A percentile compares a stretch with the other conserved stretches of the same genome.
Evolutionary conservation across 2,113 vertebrate genomes (phyloP).

Genomic region (Atrichornis clamosus): DNA sequence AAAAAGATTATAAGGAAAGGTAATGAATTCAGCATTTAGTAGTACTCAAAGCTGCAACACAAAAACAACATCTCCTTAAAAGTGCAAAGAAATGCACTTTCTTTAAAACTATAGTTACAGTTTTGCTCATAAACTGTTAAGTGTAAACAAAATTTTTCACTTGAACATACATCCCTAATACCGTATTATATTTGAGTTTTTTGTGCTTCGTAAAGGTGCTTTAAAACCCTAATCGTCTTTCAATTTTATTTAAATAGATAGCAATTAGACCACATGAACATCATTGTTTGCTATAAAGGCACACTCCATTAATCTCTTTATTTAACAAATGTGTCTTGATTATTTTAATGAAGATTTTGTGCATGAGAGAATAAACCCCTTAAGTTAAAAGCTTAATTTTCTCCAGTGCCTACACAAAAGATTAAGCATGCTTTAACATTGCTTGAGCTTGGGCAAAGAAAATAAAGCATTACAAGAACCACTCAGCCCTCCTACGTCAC

Average conservation of each 20-base stretch:
- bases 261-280: background rate
- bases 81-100: background rate
- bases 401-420: background rate
- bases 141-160: background rate
- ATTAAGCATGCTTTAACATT: background rate
- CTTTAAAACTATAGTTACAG: background rate
- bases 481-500: background rate
- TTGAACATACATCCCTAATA: background rate
- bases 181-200: background rate
- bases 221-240: background rate
- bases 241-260: background rate
- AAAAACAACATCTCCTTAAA: constrained; percentile 11
- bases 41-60: constrained; percentile 21
- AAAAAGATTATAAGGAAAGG: constrained; percentile 28
- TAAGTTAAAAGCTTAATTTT: background rate
- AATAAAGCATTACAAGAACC: background rate
- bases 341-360: background rate
- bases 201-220: background rate
- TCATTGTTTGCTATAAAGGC: background rate
- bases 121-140: background rate
- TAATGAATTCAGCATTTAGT: constrained; percentile 37
- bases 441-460: background rate
- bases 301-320: background rate
- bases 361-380: background rate
- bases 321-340: background rate